Evolutionary conservation across 2,797 vertebrate genomes (phyloP).

Genomic region (Pipistrellus nathusii): DNA sequence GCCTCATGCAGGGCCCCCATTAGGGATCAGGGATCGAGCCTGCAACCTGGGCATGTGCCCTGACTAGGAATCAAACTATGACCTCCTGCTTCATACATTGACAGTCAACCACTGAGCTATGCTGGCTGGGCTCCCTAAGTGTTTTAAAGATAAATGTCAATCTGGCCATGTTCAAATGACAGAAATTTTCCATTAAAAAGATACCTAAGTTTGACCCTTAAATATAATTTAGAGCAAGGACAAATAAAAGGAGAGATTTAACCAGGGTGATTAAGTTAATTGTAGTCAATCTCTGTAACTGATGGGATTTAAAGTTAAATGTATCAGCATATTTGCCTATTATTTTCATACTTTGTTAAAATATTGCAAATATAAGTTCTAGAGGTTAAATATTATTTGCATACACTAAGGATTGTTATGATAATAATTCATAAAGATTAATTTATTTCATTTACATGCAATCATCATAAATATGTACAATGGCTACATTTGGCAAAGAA

Average conservation of each 20-base stretch:
- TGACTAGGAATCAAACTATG: too few relatives aligned
- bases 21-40: too few relatives aligned
- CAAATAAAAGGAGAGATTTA: neutral
- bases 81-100: too few relatives aligned
- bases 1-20: too few relatives aligned
- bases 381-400: conserved; percentile 39
- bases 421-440: conserved; percentile 53
- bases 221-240: neutral
- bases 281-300: neutral
- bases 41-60: too few relatives aligned
- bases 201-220: neutral
- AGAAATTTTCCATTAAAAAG: conserved; percentile 1
- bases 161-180: neutral
- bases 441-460: conserved; percentile 44
- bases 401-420: neutral
- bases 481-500: conserved; percentile 1
- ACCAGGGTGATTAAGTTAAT: neutral
- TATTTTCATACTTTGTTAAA: conserved; percentile 60
- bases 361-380: conserved; percentile 2
- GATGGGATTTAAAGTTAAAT: conserved; percentile 18
- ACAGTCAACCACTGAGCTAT: too few relatives aligned
- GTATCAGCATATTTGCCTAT: neutral
- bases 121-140: neutral
- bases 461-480: conserved; percentile 8
- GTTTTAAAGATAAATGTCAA: conserved; percentile 59